Conservation (phyloP, 2,888 invertebrate genomes). For the Himalopsyche anomala region DNA sequence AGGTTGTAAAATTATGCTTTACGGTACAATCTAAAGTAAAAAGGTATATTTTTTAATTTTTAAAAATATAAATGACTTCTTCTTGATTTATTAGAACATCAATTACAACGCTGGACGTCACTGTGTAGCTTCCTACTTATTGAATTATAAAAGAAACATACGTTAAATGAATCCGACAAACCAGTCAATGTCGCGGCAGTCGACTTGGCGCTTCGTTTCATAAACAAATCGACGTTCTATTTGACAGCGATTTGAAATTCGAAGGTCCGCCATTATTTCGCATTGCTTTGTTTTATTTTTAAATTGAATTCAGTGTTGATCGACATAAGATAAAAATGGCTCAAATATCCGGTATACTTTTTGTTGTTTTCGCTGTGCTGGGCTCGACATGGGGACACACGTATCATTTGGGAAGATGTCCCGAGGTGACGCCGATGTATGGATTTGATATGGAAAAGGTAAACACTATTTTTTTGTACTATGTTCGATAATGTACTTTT, state of each 20-base stretch:
- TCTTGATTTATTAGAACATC: too few species aligned
- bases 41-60: too few species aligned
- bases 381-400: constrained; percentile 77
- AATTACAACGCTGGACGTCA: neutral
- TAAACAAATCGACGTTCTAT: neutral
- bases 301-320: neutral
- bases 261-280: constrained; percentile 34
- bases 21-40: too few species aligned
- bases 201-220: constrained; percentile 5
- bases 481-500: too few species aligned
- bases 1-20: too few species aligned
- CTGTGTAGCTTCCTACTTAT: neutral
- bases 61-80: too few species aligned
- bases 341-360: constrained; percentile 47
- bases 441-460: constrained; percentile 87
- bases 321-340: constrained; percentile 40
- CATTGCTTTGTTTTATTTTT: constrained; percentile 7
- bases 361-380: constrained; percentile 67
- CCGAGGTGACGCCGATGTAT: constrained; percentile 83
- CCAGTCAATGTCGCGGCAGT: constrained; percentile 19
- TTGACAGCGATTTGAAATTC: constrained; percentile 45
- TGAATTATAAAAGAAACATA: constrained; percentile 46
- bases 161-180: neutral
- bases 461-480: constrained; percentile 67
- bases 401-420: constrained; percentile 86